Evolutionary conservation across 2,888 invertebrate genomes (phyloP), one percentile per base, ranked within the genome.

Genomic region (Mellilla xanthometata): DNA sequence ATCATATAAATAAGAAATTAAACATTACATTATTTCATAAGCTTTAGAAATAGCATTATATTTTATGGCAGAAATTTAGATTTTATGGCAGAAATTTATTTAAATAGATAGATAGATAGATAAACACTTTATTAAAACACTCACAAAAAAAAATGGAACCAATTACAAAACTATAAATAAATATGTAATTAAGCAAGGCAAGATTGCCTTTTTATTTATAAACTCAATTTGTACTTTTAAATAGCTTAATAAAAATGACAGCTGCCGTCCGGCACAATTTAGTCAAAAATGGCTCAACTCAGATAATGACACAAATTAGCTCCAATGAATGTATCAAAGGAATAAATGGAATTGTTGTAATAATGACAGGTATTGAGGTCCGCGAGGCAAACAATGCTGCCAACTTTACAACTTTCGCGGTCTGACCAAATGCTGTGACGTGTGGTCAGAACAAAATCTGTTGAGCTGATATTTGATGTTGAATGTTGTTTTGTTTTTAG

Each of bases 381-480:
- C 58, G 67, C 62, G n/a, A n/a, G 74, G 73, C 76, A 75, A 72
- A 81, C 78, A 81, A 83, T 76, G 69, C 68, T 64, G 64, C 60
- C 58, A 69, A 64, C 58, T 70, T 70, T 73, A 52, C 71, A 68
- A 80, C 76, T 83, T 83, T 80, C 79, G 81, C 75, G 78, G 79
- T 78, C 66, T 62, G 52, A 56, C 81, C 82, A 84, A 82, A 82
- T 85, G 85, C 73, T 74, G 60, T 60, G 60, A 61, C 52, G 58
- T 72, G 66, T 53, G 66, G 65, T 68, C 59, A 59, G 19, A 34
- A 10, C 55, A 60, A 57, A 10, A 22, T 28, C 7, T 19, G 12
- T 68, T 38, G 72, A 73, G 73, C 58, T 12, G 33, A 31, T 9
- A 3, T 19, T 15, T 15, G 5, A 3, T 15, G 2, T 15, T 2